Conservation (phyloP, 2,888 invertebrate species). For the Asteroscopus sphinx region DNA sequence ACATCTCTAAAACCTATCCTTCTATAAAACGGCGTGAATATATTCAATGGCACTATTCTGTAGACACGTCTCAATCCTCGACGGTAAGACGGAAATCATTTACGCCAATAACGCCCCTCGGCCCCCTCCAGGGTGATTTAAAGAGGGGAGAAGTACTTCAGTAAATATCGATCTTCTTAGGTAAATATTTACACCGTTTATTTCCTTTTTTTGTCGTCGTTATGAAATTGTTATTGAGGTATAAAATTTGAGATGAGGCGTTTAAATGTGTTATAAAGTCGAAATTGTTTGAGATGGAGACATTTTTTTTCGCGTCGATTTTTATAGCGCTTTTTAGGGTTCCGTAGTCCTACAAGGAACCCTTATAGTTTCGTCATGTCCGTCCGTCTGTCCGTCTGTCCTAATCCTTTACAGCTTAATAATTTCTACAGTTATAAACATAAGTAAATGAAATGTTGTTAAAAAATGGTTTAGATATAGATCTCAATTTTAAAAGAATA, state of each 20-base stretch:
- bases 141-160: constrained; percentile 66
- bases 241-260: constrained; percentile 49
- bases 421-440: too few relatives aligned
- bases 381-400: too few relatives aligned
- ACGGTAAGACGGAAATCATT: constrained; percentile 79
- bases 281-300: constrained; percentile 32
- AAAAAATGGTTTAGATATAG: too few relatives aligned
- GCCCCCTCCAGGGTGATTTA: constrained; percentile 66
- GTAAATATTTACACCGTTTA: constrained; percentile 74
- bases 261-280: constrained; percentile 43
- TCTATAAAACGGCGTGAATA: constrained; percentile 64
- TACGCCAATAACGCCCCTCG: constrained; percentile 76
- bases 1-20: too few relatives aligned
- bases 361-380: too few relatives aligned
- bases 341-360: too few relatives aligned
- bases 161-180: constrained; percentile 77
- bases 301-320: constrained; percentile 8
- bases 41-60: constrained; percentile 61
- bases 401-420: too few relatives aligned
- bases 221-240: constrained; percentile 56
- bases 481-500: too few relatives aligned
- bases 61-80: constrained; percentile 66
- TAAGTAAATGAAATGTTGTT: too few relatives aligned
- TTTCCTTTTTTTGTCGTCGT: constrained; percentile 56
- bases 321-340: constrained; percentile 5